A percentile compares a stretch with the other conserved stretches of the same genome.
These are phyloP conservation scores for Tragelaphus buxtoni DNA, from an alignment of 2,113 vertebrate species.

Conservation along the genomic window DNA sequence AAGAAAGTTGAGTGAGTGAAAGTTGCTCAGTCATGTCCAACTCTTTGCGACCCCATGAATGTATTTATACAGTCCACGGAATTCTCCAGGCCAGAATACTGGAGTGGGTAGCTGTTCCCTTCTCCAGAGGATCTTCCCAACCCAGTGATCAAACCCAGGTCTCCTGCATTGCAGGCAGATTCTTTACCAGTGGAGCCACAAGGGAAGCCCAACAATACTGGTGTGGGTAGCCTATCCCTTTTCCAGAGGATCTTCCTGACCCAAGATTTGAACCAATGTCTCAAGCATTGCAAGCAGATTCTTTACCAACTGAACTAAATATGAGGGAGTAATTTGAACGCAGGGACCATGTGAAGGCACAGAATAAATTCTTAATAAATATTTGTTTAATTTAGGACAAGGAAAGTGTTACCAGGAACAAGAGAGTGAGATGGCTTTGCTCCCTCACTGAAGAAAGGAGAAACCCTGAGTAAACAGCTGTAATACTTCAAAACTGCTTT, in stretches of 20 bases:
- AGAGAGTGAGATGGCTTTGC: not conserved
- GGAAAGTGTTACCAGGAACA: not conserved
- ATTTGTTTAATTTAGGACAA: conserved; percentile 6
- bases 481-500: conserved; percentile 15
- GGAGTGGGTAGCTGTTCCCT: not conserved
- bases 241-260: not conserved
- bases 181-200: not conserved
- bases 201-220: not conserved
- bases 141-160: not conserved
- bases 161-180: not conserved
- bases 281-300: not conserved
- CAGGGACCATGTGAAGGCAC: not conserved
- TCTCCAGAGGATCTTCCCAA: not conserved
- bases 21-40: not conserved
- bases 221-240: not conserved
- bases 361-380: not conserved
- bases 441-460: not conserved
- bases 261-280: not conserved
- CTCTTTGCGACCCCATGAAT: not conserved
- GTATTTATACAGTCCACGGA: not conserved
- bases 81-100: not conserved
- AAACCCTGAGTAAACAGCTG: conserved; percentile 16
- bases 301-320: not conserved
- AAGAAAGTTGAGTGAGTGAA: not conserved
- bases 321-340: not conserved